phyloP scores from a whole-genome alignment of 30 jellyfish, hydroid and myxozoan genomes.

The Cassiopea andromeda region DNA sequence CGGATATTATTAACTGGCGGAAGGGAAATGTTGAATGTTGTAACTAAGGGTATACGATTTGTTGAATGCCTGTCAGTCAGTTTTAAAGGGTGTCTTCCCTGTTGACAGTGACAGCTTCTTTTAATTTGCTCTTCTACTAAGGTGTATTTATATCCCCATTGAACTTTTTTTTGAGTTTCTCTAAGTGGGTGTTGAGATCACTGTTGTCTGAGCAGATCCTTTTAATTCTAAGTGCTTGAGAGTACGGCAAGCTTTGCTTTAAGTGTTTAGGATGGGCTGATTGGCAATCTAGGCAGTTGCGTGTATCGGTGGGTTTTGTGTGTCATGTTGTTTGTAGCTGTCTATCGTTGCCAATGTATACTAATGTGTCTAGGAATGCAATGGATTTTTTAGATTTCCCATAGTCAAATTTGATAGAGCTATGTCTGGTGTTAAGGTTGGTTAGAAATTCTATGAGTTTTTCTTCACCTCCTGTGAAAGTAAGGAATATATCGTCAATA shows the following conservation, averaged over 20 bases:
- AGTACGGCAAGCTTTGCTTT: slow-evolving; percentile 34
- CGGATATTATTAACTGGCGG: neutral
- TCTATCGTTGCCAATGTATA: slow-evolving; percentile 43
- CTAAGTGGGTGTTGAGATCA: neutral
- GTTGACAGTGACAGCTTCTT: neutral
- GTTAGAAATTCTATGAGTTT: neutral
- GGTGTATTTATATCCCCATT: neutral
- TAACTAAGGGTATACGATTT: slow-evolving; percentile 15
- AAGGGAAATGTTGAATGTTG: slow-evolving; percentile 4
- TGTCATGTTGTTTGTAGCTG: slow-evolving; percentile 14
- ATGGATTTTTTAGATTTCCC: slow-evolving; percentile 1
- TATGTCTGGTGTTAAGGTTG: slow-evolving; percentile 9
- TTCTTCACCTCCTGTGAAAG: neutral
- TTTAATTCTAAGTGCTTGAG: slow-evolving; percentile 33
- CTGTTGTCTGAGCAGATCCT: slow-evolving; percentile 21
- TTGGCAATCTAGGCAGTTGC: slow-evolving; percentile 1
- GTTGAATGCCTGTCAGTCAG: neutral
- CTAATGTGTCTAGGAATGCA: slow-evolving; percentile 27
- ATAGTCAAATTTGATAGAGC: slow-evolving; percentile 22
- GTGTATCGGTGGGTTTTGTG: slow-evolving; percentile 45
- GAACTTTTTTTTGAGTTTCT: neutral
- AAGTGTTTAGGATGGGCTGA: slow-evolving; percentile 29
- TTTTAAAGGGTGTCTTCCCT: slow-evolving; percentile 4
- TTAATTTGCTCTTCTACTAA: slow-evolving; percentile 8
- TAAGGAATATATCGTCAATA: slow-evolving; percentile 13